Evolutionary conservation across 2,888 invertebrate genomes (phyloP).

Genomic region (Caenorhabditis sp.): DNA sequence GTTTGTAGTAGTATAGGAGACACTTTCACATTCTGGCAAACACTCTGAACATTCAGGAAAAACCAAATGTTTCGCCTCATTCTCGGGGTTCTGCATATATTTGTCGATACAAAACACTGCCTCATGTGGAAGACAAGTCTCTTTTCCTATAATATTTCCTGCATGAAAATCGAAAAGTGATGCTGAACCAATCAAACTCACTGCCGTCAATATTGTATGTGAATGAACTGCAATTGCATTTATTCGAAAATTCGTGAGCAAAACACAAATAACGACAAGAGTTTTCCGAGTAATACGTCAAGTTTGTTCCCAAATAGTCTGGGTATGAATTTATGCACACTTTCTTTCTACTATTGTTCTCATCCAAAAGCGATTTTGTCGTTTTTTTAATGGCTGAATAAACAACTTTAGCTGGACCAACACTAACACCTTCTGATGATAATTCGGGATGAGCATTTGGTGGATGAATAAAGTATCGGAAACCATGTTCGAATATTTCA

Average conservation of each 20-base stretch:
- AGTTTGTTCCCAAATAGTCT: constrained; percentile 1
- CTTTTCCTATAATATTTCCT: constrained; percentile 27
- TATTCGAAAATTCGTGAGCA: constrained; percentile 10
- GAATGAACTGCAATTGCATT: constrained; percentile 23
- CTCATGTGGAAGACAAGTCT: constrained; percentile 30
- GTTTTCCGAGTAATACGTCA: constrained; percentile 12
- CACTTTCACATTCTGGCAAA: constrained; percentile 31
- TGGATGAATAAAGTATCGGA: constrained; percentile 63
- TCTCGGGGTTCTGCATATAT: constrained; percentile 27
- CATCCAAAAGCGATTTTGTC: constrained; percentile 17
- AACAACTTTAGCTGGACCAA: constrained; percentile 54
- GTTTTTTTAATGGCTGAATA: constrained; percentile 57
- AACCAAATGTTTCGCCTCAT: constrained; percentile 16
- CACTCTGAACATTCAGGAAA: constrained; percentile 30
- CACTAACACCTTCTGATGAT: constrained; percentile 60
- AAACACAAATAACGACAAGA: constrained; percentile 25
- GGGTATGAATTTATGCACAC: constrained; percentile 22
- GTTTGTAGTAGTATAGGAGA: constrained; percentile 55
- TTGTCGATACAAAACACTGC: constrained; percentile 36
- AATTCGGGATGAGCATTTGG: constrained; percentile 46
- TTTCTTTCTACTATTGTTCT: constrained; percentile 15
- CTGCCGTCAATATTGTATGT: constrained; percentile 25
- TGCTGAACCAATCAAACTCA: neutral
- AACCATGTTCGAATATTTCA: constrained; percentile 54
- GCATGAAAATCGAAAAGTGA: too few relatives aligned